Evolutionary conservation across 2,888 invertebrate genomes (phyloP).

Genomic region (Lasius platythorax): DNA sequence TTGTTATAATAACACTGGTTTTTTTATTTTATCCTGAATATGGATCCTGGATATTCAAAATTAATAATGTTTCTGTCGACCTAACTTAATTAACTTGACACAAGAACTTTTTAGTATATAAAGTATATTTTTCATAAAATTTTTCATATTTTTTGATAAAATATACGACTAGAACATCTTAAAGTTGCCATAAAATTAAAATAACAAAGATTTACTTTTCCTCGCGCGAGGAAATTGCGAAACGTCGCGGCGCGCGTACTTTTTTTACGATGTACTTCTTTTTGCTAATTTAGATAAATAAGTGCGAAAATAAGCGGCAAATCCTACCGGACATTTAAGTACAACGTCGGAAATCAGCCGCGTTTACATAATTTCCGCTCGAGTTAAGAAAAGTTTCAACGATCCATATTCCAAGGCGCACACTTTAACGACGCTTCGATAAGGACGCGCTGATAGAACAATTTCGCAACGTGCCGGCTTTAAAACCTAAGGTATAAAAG

Average conservation of each 20-base stretch:
- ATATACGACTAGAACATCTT: not conserved
- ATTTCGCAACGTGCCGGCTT: conserved; percentile 27
- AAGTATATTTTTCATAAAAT: not conserved
- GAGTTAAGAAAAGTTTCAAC: conserved; percentile 24
- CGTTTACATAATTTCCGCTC: conserved; percentile 47
- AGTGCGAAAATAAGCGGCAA: conserved; percentile 50
- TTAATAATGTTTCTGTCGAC: not conserved
- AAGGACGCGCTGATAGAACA: conserved; percentile 38
- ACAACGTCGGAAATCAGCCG: not conserved
- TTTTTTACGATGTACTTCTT: conserved; percentile 45
- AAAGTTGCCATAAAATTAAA: not conserved
- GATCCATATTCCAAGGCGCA: not conserved
- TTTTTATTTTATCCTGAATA: not conserved
- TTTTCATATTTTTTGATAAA: not conserved
- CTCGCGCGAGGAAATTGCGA: not conserved
- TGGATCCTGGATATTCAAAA: too few species aligned
- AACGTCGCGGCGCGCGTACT: not conserved
- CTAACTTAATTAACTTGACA: not conserved
- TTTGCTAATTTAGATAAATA: conserved; percentile 79
- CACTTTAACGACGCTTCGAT: conserved; percentile 44
- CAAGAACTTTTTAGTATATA: not conserved
- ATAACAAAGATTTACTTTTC: not conserved
- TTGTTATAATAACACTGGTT: not conserved
- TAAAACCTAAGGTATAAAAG: conserved; percentile 27
- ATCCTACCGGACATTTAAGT: not conserved